phyloP scores from a whole-genome alignment of 1,140 invertebrate species.

The Onthophagus taurus region DNA sequence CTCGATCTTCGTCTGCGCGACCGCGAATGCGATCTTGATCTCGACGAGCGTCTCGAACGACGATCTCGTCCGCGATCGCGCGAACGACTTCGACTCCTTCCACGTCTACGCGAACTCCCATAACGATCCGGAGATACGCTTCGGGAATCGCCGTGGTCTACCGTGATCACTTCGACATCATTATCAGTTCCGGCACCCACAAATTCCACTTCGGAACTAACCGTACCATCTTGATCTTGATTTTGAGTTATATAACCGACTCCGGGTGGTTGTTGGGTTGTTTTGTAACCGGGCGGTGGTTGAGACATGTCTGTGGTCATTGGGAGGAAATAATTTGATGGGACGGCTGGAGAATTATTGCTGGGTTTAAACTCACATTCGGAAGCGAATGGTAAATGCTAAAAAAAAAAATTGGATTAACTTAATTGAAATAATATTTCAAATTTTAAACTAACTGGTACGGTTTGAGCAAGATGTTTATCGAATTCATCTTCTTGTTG shows the following conservation, averaged over 20 bases:
- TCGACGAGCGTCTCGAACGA: constrained; percentile 25
- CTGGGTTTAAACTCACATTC: constrained; percentile 55
- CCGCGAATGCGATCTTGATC: constrained; percentile 34
- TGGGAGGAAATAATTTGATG: constrained; percentile 22
- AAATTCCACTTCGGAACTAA: constrained; percentile 41
- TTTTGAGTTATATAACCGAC: constrained; percentile 8
- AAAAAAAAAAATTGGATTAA: constrained; percentile 16
- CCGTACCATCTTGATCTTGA: constrained; percentile 25
- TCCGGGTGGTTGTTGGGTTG: too few relatives aligned
- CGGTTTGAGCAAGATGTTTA: constrained; percentile 62
- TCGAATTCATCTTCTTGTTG: constrained; percentile 72
- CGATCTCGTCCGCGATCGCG: constrained; percentile 29
- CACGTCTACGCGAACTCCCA: constrained; percentile 38
- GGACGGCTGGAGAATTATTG: constrained; percentile 20
- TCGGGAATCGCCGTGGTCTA: constrained; percentile 45
- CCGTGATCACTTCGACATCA: constrained; percentile 44
- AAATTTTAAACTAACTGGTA: constrained; percentile 43
- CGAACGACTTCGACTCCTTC: constrained; percentile 42
- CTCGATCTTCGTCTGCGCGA: constrained; percentile 33
- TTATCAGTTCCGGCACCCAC: constrained; percentile 38
- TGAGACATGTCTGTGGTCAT: constrained; percentile 42
- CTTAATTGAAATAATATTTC: not conserved
- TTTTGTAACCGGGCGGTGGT: constrained; percentile 46
- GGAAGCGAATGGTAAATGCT: constrained; percentile 57
- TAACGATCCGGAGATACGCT: constrained; percentile 49